phyloP scores from a whole-genome alignment of 2,797 vertebrate genomes.

The Hippoglossus hippoglossus region DNA sequence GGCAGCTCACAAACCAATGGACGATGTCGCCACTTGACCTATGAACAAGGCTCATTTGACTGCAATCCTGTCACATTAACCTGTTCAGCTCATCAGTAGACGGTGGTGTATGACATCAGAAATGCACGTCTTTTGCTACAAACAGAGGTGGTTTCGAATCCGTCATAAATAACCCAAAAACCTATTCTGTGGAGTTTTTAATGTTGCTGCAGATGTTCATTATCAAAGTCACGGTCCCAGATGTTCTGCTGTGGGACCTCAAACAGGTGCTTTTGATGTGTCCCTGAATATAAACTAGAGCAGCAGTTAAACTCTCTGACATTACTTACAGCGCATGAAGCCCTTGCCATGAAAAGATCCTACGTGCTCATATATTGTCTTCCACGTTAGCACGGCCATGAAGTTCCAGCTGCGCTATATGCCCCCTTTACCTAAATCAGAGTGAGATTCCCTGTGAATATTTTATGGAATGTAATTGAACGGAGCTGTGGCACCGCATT shows the following conservation, averaged over 20 bases:
- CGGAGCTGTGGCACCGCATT: constrained; percentile 74
- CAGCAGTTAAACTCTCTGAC: neutral
- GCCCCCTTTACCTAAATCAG: constrained; percentile 67
- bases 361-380: constrained; percentile 26
- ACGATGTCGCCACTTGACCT: too few relatives aligned
- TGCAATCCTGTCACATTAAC: too few relatives aligned
- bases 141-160: too few relatives aligned
- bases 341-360: constrained; percentile 20
- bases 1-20: too few relatives aligned
- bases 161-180: too few relatives aligned
- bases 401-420: constrained; percentile 49
- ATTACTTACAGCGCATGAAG: constrained; percentile 24
- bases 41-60: too few relatives aligned
- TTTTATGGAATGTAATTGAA: constrained; percentile 82
- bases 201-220: too few relatives aligned
- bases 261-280: constrained; percentile 12
- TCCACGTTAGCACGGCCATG: constrained; percentile 28
- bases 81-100: too few relatives aligned
- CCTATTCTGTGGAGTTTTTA: too few relatives aligned
- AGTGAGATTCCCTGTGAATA: constrained; percentile 76
- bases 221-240: constrained; percentile 2
- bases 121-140: too few relatives aligned
- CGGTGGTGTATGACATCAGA: too few relatives aligned
- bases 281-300: constrained; percentile 29
- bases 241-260: constrained; percentile 13